These are phyloP conservation scores for Lepus oiostolus DNA, from an alignment of 2,797 vertebrate genomes.

Conservation along the genomic window DNA sequence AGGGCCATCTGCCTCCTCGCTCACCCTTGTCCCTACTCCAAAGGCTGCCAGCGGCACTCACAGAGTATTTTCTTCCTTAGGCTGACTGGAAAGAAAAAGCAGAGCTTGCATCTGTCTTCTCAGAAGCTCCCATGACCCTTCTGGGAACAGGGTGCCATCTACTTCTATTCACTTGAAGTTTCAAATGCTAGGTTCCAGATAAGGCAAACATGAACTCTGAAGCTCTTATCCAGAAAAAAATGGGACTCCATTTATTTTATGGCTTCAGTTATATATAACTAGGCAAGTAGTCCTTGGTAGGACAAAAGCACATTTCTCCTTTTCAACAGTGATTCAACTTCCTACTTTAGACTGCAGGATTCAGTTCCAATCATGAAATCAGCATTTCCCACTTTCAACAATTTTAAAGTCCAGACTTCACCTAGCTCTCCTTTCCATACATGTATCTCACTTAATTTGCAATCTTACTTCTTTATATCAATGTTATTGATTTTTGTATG, in stretches of 20 bases:
- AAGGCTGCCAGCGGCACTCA: background rate
- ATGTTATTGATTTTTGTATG: background rate
- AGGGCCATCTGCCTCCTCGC: background rate
- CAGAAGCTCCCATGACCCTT: background rate
- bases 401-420: background rate
- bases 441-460: background rate
- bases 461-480: background rate
- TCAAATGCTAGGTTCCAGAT: background rate
- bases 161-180: background rate
- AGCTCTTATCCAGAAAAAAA: slow-evolving; percentile 13
- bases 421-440: background rate
- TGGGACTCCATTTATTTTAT: background rate
- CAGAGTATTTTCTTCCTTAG: background rate
- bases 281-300: background rate
- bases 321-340: background rate
- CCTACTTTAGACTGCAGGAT: background rate
- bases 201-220: background rate
- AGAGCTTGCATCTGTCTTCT: background rate
- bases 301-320: background rate
- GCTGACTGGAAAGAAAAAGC: background rate
- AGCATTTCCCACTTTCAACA: background rate
- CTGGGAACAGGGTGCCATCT: background rate
- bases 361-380: background rate
- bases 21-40: background rate
- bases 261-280: background rate